Percentiles rank a stretch among this genome's conserved stretches.
These are phyloP conservation scores for Amniataba percoides DNA, from an alignment of 2,797 vertebrate genomes.

Conservation along the genomic window DNA sequence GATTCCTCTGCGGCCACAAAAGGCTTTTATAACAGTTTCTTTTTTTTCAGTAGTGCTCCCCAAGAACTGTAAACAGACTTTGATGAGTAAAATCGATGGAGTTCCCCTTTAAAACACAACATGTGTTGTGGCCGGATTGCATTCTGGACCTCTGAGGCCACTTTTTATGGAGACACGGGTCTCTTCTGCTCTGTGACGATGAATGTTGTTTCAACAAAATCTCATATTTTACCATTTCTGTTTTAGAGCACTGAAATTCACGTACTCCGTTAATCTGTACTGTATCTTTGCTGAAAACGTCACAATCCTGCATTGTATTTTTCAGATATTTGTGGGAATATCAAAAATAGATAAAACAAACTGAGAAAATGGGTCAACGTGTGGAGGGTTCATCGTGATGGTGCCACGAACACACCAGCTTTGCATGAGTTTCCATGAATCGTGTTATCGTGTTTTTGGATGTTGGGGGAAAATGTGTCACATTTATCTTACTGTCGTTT, in stretches of 20 bases:
- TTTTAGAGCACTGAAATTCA: neutral
- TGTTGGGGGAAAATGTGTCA: slow-evolving; percentile 63
- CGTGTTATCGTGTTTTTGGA: slow-evolving; percentile 63
- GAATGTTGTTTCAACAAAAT: slow-evolving; percentile 12
- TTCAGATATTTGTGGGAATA: slow-evolving; percentile 3
- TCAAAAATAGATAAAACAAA: slow-evolving; percentile 4
- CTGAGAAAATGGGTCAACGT: neutral
- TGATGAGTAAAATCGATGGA: neutral
- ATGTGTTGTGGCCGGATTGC: neutral
- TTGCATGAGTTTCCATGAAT: slow-evolving; percentile 68
- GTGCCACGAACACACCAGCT: slow-evolving; percentile 31
- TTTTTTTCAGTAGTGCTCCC: neutral
- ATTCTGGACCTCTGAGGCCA: neutral
- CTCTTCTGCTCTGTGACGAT: neutral
- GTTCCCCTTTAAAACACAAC: slow-evolving; percentile 20
- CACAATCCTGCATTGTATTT: slow-evolving; percentile 1
- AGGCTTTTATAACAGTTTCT: neutral
- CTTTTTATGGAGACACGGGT: neutral
- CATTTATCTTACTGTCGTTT: slow-evolving; percentile 69
- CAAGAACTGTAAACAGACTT: slow-evolving; percentile 7
- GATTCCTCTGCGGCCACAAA: neutral
- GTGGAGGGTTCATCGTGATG: slow-evolving; percentile 5
- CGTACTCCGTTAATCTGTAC: neutral
- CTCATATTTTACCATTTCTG: neutral
- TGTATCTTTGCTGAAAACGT: neutral